Evolutionary conservation across 2,888 invertebrate genomes (phyloP).

Genomic region (Tenthredo livida): DNA sequence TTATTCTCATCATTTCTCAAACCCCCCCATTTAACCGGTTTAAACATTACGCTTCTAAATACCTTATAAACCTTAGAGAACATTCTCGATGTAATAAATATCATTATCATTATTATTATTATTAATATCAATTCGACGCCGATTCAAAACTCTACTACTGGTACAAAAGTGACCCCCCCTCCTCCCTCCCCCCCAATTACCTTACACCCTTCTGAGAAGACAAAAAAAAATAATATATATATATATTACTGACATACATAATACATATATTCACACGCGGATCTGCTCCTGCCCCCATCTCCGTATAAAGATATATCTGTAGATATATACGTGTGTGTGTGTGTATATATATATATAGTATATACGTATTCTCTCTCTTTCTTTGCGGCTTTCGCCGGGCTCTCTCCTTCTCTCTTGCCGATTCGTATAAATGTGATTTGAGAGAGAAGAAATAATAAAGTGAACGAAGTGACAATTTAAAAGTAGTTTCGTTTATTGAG

Average conservation of each 20-base stretch:
- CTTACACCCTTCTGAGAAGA: not conserved
- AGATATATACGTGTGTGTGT: not conserved
- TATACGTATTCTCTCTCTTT: conserved; percentile 14
- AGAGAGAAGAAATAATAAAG: not conserved
- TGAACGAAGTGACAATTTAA: conserved; percentile 5
- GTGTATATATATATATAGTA: not conserved
- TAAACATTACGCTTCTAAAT: not conserved
- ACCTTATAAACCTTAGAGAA: not conserved
- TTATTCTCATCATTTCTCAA: not conserved
- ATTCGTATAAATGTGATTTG: not conserved
- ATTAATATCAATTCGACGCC: not conserved
- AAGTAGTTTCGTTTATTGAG: not conserved
- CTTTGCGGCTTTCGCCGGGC: conserved; percentile 2
- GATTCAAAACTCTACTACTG: not conserved
- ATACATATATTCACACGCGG: not conserved
- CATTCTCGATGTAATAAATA: conserved; percentile 2
- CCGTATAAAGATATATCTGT: conserved; percentile 2
- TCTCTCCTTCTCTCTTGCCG: conserved; percentile 1
- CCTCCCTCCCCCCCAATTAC: not conserved
- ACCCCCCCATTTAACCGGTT: not conserved
- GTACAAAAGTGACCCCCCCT: not conserved
- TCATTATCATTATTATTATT: not conserved
- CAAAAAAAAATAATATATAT: not conserved
- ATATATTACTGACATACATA: not conserved
- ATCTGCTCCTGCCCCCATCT: conserved; percentile 8